These are phyloP conservation scores for Zoanthus solanderi DNA, from an alignment of 92 coral and sea anemone species.

Conservation along the genomic window DNA sequence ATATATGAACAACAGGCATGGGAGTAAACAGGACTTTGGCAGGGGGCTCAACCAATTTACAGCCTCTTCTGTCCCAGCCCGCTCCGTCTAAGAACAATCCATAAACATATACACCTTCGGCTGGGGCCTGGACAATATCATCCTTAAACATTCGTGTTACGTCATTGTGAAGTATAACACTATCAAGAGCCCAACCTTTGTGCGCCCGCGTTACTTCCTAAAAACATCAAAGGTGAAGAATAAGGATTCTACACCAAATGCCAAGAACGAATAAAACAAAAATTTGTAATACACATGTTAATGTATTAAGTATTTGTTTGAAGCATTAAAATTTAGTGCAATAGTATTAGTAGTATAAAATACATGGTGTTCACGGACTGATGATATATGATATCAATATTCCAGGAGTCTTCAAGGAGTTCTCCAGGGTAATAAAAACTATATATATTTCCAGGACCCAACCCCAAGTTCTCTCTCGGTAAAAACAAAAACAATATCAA, in stretches of 20 bases:
- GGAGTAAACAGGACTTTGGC: conserved; percentile 95
- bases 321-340: no score
- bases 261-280: not conserved
- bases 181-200: conserved; percentile 99
- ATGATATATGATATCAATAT: no score
- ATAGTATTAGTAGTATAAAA: no score
- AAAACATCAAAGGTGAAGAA: not conserved
- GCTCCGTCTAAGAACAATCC: conserved; percentile 96
- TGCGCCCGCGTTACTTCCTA: conserved; percentile 99
- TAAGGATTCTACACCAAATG: not conserved
- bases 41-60: conserved; percentile 92
- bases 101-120: conserved; percentile 97
- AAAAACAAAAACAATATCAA: no score
- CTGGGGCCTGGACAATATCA: conserved; percentile 92
- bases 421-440: no score
- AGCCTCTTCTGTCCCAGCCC: conserved; percentile 98
- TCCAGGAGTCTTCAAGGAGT: no score
- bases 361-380: no score
- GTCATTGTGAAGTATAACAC: conserved; percentile 96
- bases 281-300: no score
- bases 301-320: no score
- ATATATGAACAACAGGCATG: conserved; percentile 95
- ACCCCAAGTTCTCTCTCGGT: no score
- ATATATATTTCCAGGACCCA: no score
- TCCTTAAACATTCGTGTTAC: conserved; percentile 96